phyloP scores from a whole-genome alignment of 1,140 invertebrate genomes.

The Drosophila tropicalis region DNA sequence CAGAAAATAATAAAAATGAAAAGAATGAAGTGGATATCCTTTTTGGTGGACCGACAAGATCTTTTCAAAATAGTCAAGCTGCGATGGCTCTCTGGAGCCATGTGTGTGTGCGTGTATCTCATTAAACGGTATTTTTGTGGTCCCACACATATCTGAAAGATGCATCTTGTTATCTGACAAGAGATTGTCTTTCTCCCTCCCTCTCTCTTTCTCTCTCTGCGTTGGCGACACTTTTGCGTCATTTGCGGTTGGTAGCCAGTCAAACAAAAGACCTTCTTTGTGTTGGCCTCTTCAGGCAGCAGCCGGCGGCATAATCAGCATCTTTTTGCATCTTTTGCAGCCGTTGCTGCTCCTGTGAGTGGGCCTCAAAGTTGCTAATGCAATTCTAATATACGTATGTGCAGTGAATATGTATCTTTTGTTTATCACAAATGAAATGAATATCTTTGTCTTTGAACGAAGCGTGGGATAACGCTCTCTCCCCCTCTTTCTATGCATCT shows the following conservation, averaged over 20 bases:
- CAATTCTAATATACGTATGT: constrained; percentile 55
- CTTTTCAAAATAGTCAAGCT: constrained; percentile 55
- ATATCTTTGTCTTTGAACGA: constrained; percentile 22
- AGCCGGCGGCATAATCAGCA: background rate
- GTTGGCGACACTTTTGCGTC: constrained; percentile 60
- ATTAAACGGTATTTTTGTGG: constrained; percentile 70
- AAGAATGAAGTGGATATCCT: constrained; percentile 45
- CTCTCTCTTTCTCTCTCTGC: background rate
- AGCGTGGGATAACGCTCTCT: constrained; percentile 29
- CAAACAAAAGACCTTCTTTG: constrained; percentile 56
- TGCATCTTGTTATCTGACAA: constrained; percentile 62
- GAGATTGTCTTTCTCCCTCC: constrained; percentile 13
- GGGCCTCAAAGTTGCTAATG: constrained; percentile 58
- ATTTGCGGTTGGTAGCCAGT: constrained; percentile 58
- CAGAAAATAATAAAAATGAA: constrained; percentile 27
- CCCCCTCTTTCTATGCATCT: background rate
- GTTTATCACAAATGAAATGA: constrained; percentile 39
- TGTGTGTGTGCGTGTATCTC: constrained; percentile 41
- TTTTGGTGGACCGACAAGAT: constrained; percentile 55
- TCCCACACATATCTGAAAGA: constrained; percentile 48
- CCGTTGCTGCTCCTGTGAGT: constrained; percentile 58
- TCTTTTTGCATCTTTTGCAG: constrained; percentile 36
- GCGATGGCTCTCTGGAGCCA: constrained; percentile 19
- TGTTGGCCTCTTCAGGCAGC: constrained; percentile 50
- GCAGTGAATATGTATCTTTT: constrained; percentile 58